Conservation (phyloP, 2,113 vertebrate species). For the Prinia subflava region DNA sequence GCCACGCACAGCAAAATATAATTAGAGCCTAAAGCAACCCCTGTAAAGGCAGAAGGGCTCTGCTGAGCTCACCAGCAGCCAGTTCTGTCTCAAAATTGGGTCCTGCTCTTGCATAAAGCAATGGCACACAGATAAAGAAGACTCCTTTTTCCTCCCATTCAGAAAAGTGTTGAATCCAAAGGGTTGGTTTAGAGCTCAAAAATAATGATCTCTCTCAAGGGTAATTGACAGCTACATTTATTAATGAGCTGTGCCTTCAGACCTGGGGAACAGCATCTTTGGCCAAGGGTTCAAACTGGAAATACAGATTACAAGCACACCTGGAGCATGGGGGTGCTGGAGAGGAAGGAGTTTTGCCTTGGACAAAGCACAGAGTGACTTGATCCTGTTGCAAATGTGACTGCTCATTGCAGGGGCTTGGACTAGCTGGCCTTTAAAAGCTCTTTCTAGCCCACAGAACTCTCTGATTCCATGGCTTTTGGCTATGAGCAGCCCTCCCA, state of each 20-base stretch:
- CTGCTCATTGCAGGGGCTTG: too few species aligned
- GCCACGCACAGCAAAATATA: fast-evolving
- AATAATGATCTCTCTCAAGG: not conserved
- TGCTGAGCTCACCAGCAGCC: not conserved
- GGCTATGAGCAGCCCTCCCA: not conserved
- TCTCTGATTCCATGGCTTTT: not conserved
- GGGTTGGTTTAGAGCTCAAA: not conserved
- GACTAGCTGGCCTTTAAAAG: not conserved
- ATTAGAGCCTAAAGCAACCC: not conserved
- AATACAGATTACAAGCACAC: not conserved
- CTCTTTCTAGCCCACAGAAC: not conserved
- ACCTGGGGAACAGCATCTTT: not conserved
- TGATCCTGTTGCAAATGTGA: not conserved
- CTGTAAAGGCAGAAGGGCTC: not conserved
- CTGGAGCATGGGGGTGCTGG: not conserved
- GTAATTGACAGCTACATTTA: not conserved
- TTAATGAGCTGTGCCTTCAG: not conserved
- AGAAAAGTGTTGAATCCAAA: not conserved
- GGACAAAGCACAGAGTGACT: too few species aligned
- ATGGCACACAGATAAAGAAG: not conserved
- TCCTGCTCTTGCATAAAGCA: not conserved
- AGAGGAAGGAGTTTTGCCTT: not conserved
- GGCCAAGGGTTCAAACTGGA: not conserved
- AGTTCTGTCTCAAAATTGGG: not conserved
- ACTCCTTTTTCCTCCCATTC: not conserved